Percentiles rank a stretch among this genome's conserved stretches.
Evolutionary conservation across 2,888 invertebrate species (phyloP).

Genomic region (Epistrophe eligans): DNA sequence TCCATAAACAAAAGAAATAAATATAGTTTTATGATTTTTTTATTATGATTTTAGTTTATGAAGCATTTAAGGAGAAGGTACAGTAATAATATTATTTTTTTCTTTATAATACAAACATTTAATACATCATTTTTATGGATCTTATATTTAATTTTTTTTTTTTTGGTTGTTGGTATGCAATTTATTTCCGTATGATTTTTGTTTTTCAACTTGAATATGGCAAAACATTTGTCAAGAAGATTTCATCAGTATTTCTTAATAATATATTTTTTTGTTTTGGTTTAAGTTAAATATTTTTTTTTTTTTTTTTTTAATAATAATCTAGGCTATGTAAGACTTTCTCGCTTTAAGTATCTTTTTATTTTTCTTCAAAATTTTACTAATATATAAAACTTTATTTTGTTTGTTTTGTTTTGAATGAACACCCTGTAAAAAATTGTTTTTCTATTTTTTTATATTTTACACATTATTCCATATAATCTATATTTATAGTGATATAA

Average conservation of each 20-base stretch:
- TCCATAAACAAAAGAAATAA: not conserved
- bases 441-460: slow-evolving; percentile 44
- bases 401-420: slow-evolving; percentile 48
- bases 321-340: slow-evolving; percentile 54
- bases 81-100: slow-evolving; percentile 50
- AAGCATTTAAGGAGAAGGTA: slow-evolving; percentile 72
- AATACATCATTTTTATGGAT: slow-evolving; percentile 56
- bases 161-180: slow-evolving; percentile 22
- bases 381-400: slow-evolving; percentile 67
- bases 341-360: slow-evolving; percentile 40
- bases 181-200: slow-evolving; percentile 46
- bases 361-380: slow-evolving; percentile 56
- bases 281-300: slow-evolving; percentile 15
- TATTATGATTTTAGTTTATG: slow-evolving; percentile 64
- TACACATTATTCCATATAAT: slow-evolving; percentile 50
- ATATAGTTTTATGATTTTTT: slow-evolving; percentile 48
- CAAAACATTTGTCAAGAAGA: slow-evolving; percentile 52
- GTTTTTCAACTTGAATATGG: slow-evolving; percentile 58
- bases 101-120: slow-evolving; percentile 64
- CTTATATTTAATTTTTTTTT: slow-evolving; percentile 7
- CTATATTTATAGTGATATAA: slow-evolving; percentile 25
- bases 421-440: slow-evolving; percentile 74
- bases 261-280: not conserved
- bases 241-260: slow-evolving; percentile 27
- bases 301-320: slow-evolving; percentile 22